Evolutionary conservation across 2,797 vertebrate genomes (phyloP).

Genomic region (Protonibea diacanthus): DNA sequence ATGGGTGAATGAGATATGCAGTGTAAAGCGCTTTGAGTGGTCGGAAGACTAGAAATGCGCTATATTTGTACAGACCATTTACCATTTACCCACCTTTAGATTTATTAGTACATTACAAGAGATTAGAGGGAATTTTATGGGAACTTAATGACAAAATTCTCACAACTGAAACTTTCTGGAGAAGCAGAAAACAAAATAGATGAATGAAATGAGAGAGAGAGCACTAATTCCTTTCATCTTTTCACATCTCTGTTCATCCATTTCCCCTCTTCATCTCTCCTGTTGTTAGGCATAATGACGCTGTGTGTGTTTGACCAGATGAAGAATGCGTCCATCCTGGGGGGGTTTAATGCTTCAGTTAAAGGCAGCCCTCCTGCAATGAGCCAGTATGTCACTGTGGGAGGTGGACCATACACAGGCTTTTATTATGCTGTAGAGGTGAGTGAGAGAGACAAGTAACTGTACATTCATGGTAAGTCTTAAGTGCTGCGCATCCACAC

Average conservation of each 20-base stretch:
- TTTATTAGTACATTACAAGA: not conserved
- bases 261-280: not conserved
- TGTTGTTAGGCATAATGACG: slow-evolving; percentile 91
- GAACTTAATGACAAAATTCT: too few species aligned
- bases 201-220: not conserved
- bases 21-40: too few species aligned
- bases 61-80: too few species aligned
- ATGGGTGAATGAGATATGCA: too few species aligned
- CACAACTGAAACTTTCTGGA: not conserved
- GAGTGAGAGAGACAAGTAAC: slow-evolving; percentile 18
- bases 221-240: not conserved
- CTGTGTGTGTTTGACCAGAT: slow-evolving; percentile 98
- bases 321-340: slow-evolving; percentile 97
- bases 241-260: not conserved
- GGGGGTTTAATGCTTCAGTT: slow-evolving; percentile 94
- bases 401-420: slow-evolving; percentile 93
- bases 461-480: not conserved
- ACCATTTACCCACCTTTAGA: not conserved
- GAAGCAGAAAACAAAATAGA: not conserved
- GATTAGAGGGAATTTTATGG: not conserved
- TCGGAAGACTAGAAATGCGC: too few species aligned
- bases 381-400: slow-evolving; percentile 97
- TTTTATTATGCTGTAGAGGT: slow-evolving; percentile 99
- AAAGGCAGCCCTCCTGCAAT: slow-evolving; percentile 97
- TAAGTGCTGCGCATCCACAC: not conserved